Evolutionary conservation across 2,113 vertebrate species (phyloP), one percentile per base, ranked within the genome.

Genomic region (Syngnathus floridae): DNA sequence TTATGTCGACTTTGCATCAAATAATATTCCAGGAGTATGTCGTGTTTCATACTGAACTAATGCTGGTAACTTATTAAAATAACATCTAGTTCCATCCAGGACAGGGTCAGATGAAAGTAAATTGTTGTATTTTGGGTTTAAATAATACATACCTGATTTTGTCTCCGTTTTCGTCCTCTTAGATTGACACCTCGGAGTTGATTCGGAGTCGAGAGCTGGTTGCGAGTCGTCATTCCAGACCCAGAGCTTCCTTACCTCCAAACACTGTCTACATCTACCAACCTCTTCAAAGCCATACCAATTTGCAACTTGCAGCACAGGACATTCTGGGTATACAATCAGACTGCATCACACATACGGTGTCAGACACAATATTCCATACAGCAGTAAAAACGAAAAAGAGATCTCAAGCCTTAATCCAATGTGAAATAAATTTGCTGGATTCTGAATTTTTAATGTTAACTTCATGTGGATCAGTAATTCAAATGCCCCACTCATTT

Each of bases 251-350:
- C 90, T 91, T 92, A 88, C 93, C 89, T 90, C 93, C 93, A 66
- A 99, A 98, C 86, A 90, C 94, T 78, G 92, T 99, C 82, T 99
- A 98, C 91, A 93, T 99, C 94, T 99, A 95, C 93, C 93, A 89
- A 76, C 93, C 95, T 87, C 91, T 90, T 88, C 76, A 65, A 60
- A 69, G 90, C 88, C 72, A 55, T 3, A 40, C n/a, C 65, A 54
- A 92, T 84, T 90, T 89, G 88, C 76, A 67, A 66, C 86, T 84
- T 84, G 90, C 86, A 75, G 89, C 84, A 77, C 90, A 12, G 62
- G 62, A 64, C 84, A 88, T 76, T 36, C 70, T 35, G 35, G 83
- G 85, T 87, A 76, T 0, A 49, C 52, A 36, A 38, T 13, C 13
- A 37, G 5, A 4, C 55, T 36, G 46, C 46, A 2, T 9, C 19